Evolutionary conservation across 2,888 invertebrate genomes (phyloP), one percentile per base, ranked within the genome.

Genomic region (Pediacus dermestoides): DNA sequence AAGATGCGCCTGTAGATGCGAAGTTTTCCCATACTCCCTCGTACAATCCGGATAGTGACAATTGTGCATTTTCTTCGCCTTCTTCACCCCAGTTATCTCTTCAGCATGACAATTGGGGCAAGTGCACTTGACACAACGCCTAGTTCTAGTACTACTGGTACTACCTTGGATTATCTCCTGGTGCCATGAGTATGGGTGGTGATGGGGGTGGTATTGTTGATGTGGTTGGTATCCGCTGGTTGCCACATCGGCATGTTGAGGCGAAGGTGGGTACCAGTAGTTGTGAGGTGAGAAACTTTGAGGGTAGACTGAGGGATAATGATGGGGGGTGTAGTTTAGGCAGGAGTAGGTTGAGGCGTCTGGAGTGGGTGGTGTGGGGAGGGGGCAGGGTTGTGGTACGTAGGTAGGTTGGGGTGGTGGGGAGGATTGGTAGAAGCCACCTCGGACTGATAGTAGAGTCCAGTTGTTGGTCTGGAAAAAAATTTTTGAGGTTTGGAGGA

Each of bases 1-100:
- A 0, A 69, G 45, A 47, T 69, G 69, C 0, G 69, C 64, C 34
- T 65, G 64, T 44, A 96, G 69, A 63, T 96, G 95, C 0, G 93
- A 93, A 0, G 93, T 92, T 69, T 94, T 94, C 8, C 89, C 90
- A 68, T 95, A 96, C 9, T 90, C 83, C 58, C 87, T 84, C 41
- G 80, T 82, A 64, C 94, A 95, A 26, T 89, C 90, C 1, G 87
- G 84, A 22, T 89, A 82, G 67, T 91, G 89, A 60, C 92, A 92
- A 27, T 85, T 79, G 66, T 92, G 92, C 68, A 77, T 85, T 66
- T 82, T 86, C 72, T 82, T 89, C 54, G 81, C 88, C 60, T 81
- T 91, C 63, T 75, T 86, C 67, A 78, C 79, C 42, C 77, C 89
- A 54, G 76, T 87, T n/a, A n/a, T n/a, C 63, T 85, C 88, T 74